phyloP scores from a whole-genome alignment of 2,113 vertebrate genomes.

The Grus americana region DNA sequence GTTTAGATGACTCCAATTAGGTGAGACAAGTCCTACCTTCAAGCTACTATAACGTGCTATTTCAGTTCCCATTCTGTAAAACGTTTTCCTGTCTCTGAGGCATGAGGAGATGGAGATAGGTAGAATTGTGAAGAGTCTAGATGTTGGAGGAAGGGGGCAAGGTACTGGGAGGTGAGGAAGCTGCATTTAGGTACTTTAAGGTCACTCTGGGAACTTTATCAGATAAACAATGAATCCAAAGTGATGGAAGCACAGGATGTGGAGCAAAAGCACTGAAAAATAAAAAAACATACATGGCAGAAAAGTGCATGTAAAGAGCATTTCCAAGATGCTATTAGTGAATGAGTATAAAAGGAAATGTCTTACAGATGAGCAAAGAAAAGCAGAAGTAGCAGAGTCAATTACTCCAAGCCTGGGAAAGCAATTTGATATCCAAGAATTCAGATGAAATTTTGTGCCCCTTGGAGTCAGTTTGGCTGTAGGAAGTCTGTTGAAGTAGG shows the following conservation, averaged over 20 bases:
- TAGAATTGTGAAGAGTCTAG: not conserved
- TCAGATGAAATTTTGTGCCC: not conserved
- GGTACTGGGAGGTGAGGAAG: not conserved
- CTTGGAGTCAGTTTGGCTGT: not conserved
- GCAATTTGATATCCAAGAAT: not conserved
- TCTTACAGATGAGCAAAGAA: not conserved
- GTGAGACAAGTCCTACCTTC: not conserved
- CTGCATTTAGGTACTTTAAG: not conserved
- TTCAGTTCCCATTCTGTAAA: not conserved
- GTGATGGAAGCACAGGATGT: not conserved
- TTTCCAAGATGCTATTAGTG: not conserved
- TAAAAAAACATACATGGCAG: not conserved
- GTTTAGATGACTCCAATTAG: not conserved
- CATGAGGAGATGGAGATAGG: not conserved
- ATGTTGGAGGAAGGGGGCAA: not conserved
- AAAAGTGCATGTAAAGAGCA: not conserved
- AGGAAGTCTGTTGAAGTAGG: not conserved
- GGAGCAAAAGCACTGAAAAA: not conserved
- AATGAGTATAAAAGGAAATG: conserved; percentile 10
- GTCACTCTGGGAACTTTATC: not conserved
- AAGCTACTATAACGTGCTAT: not conserved
- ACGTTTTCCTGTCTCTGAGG: not conserved
- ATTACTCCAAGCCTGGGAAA: conserved; percentile 1
- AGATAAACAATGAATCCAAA: not conserved
- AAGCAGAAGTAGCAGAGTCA: not conserved